Conservation (phyloP, 2,113 vertebrate species). For the Semnornis frantzii region DNA sequence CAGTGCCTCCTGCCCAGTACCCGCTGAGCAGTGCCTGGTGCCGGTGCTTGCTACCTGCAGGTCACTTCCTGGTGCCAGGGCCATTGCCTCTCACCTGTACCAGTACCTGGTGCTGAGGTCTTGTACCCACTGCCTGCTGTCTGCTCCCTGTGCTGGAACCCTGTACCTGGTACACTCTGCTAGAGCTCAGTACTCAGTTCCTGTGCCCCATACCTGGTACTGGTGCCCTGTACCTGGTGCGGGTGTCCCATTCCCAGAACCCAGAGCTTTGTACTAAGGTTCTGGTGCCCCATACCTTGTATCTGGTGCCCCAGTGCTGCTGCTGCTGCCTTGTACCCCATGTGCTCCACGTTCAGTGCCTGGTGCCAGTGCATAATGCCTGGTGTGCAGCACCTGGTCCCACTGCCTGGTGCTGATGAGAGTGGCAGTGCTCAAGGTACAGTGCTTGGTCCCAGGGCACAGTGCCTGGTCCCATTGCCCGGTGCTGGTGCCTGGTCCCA, state of each 20-base stretch:
- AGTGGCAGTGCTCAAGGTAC: too few species aligned
- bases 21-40: accelerated
- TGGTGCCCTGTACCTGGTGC: background rate
- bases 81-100: background rate
- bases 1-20: background rate
- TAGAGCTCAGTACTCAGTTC: background rate
- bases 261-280: too few species aligned
- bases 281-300: too few species aligned
- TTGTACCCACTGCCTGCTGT: background rate
- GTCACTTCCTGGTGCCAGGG: background rate
- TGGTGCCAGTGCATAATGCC: too few species aligned
- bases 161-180: background rate
- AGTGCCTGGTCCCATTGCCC: too few species aligned
- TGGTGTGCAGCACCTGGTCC: too few species aligned
- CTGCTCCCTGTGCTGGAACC: background rate
- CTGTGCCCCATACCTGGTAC: background rate
- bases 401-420: too few species aligned
- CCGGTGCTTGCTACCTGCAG: background rate
- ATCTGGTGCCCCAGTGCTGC: background rate
- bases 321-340: background rate
- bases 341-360: too few species aligned
- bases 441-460: too few species aligned
- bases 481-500: too few species aligned
- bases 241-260: too few species aligned
- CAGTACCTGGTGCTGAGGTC: background rate